phyloP scores from a whole-genome alignment of 2,113 vertebrate genomes.

The Phocoena sinus region DNA sequence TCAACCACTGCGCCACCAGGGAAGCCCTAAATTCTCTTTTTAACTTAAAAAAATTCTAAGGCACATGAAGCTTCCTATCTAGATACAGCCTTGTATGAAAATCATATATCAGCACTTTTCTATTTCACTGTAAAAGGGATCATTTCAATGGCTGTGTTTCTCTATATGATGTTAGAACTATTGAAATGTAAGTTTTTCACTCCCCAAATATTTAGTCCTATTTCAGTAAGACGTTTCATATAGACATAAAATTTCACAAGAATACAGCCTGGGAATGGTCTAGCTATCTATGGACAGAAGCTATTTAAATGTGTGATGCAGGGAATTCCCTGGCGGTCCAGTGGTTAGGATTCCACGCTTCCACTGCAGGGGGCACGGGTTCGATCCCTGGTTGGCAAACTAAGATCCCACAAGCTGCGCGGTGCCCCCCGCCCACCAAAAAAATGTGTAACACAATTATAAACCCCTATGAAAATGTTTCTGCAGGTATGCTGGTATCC shows the following conservation, averaged over 20 bases:
- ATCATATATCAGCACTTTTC: neutral
- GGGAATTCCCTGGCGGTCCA: neutral
- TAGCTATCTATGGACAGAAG: neutral
- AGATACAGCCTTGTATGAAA: neutral
- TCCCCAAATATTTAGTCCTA: neutral
- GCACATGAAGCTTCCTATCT: neutral
- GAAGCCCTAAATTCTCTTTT: neutral
- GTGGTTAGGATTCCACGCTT: neutral
- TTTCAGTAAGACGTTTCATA: neutral
- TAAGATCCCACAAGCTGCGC: too few relatives aligned
- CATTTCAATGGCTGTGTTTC: neutral
- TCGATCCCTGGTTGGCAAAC: too few relatives aligned
- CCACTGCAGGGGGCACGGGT: neutral
- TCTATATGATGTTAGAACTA: neutral
- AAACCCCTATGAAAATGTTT: conserved; percentile 28
- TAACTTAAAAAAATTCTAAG: neutral
- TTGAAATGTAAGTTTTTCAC: neutral
- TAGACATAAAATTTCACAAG: neutral
- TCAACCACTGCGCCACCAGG: too few relatives aligned
- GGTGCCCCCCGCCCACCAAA: fast-evolving
- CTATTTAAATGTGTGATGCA: neutral
- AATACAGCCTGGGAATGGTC: neutral
- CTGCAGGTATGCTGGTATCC: conserved; percentile 93
- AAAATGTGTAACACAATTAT: neutral
- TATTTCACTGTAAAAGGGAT: neutral